Base-by-base conservation (phyloP, 2,888 invertebrate genomes). In the Dolomedes plantarius region DNA sequence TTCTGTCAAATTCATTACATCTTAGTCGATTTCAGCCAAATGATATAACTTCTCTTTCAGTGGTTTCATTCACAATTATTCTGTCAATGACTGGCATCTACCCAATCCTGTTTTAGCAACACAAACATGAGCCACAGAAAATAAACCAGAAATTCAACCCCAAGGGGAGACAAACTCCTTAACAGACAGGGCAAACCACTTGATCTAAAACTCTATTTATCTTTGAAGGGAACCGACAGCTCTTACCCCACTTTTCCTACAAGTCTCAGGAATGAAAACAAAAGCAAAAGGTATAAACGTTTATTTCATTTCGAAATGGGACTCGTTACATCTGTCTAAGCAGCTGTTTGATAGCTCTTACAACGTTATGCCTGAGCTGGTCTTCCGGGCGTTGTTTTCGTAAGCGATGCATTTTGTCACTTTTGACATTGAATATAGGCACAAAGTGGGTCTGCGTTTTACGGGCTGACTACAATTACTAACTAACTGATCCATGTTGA, bases 371-470 rank as follows among this genome's bases (percentile, higher is more conserved):
- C 67, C 73, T 85, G 83, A 85, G 73, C 72, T 72, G 56, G 39
- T 85, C 83, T 77, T 85, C 77, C 83, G 83, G 83, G 73, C 83
- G 71, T 83, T 72, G 76, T 65, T 83, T n/a, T 65, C 76, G 7
- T 27, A 56, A 64, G 64, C 64, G 39, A 83, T 76, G 41, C 67
- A 67, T 56, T 77, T 77, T 85, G 83, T 85, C 83, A 85, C 77
- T 77, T 77, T n/a, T 85, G 77, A 82, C 82, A 82, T 62, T 41
- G 64, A 71, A 82, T 75, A 69, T 64, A 64, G 69, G 69, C 56
- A 29, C 36, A 39, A 75, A 71, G 71, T 64, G 69, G 41, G 46
- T 56, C 75, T 64, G 62, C 28, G 62, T 74, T 74, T 79, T 23
- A 56, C 36, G 16, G 11, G 56, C 23, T 19, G 23, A 5, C 23